Base-by-base conservation (phyloP, 2,113 vertebrate species). In the Colinus virginianus region DNA sequence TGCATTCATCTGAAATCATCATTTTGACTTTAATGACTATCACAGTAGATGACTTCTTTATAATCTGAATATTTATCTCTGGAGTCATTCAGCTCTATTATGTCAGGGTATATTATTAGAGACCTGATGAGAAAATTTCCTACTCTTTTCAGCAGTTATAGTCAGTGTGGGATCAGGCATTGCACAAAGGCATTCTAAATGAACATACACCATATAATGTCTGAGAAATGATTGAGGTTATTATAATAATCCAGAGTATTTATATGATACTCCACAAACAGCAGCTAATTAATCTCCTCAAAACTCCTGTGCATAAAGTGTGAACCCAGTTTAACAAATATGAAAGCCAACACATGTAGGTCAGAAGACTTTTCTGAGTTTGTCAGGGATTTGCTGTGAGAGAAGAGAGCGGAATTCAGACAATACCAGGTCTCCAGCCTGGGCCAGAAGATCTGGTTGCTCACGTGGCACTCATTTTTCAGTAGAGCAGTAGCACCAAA, bases 231-330 rank as follows among this genome's bases (percentile, higher is more conserved):
- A 90, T 63, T 1, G 74, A 70, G 75, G 80, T n/a, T 90, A 77
- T 34, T 84, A 55, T 81, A 82, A 68, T 0, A 36, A 90, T 48
- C 62, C 94, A 8, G 36, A 32, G 81, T 22, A 55, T 84, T 92
- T 84, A 2, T 56, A 8, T 3, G 51, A 70, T 79, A 40, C 70
- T 78, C 78, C 84, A 90, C 93, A 80, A 93, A 85, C 91, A 87
- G 87, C 89, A 92, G 81, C 91, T 89, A 87, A 95, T 95, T 93
- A 89, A 94, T 92, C 91, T 87, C 71, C 89, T 46, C 68, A 36
- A 87, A 94, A 96, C 67, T 95, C 89, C 93, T 36, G 78, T 74
- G 93, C 87, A 77, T 70, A 59, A 89, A 45, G 70, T 84, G 92
- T 58, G 78, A 96, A 64, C 84, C 84, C 80, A 13, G 48, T 21